Conservation (phyloP, 2,113 vertebrate species). For the Mesembrinibis cayennensis region DNA sequence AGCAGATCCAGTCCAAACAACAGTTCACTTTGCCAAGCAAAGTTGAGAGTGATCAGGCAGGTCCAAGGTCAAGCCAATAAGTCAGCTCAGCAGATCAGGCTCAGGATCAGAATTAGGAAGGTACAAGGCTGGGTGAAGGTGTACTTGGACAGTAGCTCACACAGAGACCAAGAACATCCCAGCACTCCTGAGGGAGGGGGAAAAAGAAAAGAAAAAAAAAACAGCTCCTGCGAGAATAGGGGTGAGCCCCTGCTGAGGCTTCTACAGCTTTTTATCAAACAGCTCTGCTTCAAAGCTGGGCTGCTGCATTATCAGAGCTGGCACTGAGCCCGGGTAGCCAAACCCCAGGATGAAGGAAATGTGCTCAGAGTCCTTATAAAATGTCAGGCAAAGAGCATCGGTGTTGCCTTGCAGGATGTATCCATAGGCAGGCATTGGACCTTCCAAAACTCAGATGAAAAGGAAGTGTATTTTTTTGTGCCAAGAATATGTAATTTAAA, state of each 20-base stretch:
- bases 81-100: neutral
- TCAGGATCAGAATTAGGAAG: neutral
- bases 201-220: neutral
- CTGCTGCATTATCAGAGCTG: neutral
- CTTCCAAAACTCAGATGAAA: neutral
- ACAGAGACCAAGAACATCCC: neutral
- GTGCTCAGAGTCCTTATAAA: neutral
- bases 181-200: too few relatives aligned
- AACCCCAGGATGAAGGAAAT: neutral
- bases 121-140: neutral
- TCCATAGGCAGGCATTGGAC: neutral
- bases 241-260: neutral
- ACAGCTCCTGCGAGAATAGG: neutral
- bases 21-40: neutral
- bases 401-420: neutral
- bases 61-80: neutral
- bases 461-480: neutral
- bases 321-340: neutral
- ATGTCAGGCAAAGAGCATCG: neutral
- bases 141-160: fast-evolving
- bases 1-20: neutral
- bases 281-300: neutral
- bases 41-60: neutral
- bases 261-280: neutral
- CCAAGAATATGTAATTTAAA: neutral